Evolutionary conservation across 2,113 vertebrate species (phyloP).

Genomic region (Seriola dumerili): DNA sequence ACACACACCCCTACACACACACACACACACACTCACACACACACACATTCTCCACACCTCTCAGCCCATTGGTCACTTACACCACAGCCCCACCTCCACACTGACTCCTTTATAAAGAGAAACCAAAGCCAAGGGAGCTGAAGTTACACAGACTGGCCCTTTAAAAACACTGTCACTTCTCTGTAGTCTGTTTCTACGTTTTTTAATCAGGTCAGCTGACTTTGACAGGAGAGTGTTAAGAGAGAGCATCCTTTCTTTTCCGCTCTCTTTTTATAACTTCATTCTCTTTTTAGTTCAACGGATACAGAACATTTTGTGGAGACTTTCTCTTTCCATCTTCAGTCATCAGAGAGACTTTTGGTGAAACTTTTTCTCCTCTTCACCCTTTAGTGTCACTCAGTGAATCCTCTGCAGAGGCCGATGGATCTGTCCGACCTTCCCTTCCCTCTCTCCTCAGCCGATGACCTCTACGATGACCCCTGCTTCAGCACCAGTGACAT

Average conservation of each 20-base stretch:
- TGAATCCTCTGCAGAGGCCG: neutral
- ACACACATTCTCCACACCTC: slow-evolving; percentile 42
- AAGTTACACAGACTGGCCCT: slow-evolving; percentile 61
- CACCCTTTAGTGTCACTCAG: neutral
- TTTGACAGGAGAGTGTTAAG: neutral
- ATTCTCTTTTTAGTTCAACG: neutral
- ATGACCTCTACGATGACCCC: slow-evolving; percentile 96
- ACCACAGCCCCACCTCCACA: slow-evolving; percentile 44
- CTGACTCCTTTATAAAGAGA: slow-evolving; percentile 59
- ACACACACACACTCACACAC: slow-evolving; percentile 22
- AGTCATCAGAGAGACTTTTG: neutral
- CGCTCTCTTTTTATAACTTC: neutral
- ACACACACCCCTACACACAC: slow-evolving; percentile 21
- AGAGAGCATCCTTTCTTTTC: neutral
- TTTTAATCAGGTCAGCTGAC: slow-evolving; percentile 5
- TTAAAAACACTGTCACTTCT: slow-evolving; percentile 37
- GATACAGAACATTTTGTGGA: neutral
- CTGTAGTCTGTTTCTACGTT: neutral
- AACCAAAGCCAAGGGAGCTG: slow-evolving; percentile 23
- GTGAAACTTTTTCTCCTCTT: neutral
- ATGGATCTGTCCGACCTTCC: slow-evolving; percentile 74
- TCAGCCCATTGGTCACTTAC: slow-evolving; percentile 53
- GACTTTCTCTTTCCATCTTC: neutral
- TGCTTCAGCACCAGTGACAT: slow-evolving; percentile 95
- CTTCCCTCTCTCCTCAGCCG: slow-evolving; percentile 89